Conservation (phyloP, 2,888 invertebrate species). For the Campoplex capitator region DNA sequence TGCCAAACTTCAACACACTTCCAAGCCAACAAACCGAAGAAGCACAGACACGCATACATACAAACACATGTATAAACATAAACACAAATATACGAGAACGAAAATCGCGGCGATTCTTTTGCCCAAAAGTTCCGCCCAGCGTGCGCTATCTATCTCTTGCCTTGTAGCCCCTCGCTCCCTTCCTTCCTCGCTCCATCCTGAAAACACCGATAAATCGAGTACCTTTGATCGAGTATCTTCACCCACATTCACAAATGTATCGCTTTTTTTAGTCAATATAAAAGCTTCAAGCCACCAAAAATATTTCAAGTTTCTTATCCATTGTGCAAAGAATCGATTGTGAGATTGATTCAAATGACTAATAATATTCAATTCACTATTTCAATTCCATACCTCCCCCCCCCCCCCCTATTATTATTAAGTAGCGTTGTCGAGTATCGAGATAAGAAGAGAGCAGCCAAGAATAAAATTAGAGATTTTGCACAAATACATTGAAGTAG, state of each 20-base stretch:
- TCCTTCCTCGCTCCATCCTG: slow-evolving; percentile 41
- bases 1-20: slow-evolving; percentile 67
- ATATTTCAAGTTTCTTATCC: neutral
- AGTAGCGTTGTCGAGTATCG: neutral
- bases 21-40: slow-evolving; percentile 15
- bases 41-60: neutral
- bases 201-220: slow-evolving; percentile 65
- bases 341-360: neutral
- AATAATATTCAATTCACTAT: neutral
- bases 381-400: neutral
- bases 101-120: slow-evolving; percentile 60
- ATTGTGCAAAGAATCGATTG: neutral
- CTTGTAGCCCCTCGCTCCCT: slow-evolving; percentile 20
- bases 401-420: neutral
- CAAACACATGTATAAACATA: slow-evolving; percentile 4
- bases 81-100: slow-evolving; percentile 34
- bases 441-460: neutral
- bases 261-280: slow-evolving; percentile 18
- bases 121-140: slow-evolving; percentile 64
- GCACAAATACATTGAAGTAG: neutral
- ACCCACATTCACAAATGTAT: slow-evolving; percentile 42
- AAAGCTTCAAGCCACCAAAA: slow-evolving; percentile 27
- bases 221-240: slow-evolving; percentile 54
- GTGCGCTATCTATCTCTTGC: slow-evolving; percentile 65
- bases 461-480: neutral